phyloP scores from a whole-genome alignment of 2,113 vertebrate genomes.

The Otus sunia region DNA sequence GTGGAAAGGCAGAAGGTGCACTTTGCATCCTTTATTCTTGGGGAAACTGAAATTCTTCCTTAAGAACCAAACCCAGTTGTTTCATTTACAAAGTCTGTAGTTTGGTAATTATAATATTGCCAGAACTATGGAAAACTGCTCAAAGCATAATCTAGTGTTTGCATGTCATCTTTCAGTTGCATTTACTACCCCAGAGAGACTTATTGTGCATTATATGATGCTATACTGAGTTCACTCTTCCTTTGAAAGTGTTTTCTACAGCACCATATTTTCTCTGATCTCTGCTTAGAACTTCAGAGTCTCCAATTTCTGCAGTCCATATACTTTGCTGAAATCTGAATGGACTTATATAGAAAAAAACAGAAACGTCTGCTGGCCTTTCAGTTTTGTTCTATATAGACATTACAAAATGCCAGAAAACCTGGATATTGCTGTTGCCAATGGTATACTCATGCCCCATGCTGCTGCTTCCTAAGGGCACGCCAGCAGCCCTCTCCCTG shows the following conservation, averaged over 20 bases:
- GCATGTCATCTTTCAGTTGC: not conserved
- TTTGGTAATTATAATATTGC: not conserved
- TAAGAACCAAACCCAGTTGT: not conserved
- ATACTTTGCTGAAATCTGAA: not conserved
- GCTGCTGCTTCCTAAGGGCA: not conserved
- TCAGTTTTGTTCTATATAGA: not conserved
- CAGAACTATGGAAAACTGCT: not conserved
- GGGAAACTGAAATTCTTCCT: not conserved
- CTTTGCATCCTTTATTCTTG: not conserved
- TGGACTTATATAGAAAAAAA: not conserved
- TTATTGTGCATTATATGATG: not conserved
- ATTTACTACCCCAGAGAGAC: not conserved
- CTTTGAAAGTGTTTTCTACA: not conserved
- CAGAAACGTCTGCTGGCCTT: not conserved
- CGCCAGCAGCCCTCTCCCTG: not conserved
- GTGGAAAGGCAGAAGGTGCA: not conserved
- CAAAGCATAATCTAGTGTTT: not conserved
- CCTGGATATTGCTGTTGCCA: rapidly evolving
- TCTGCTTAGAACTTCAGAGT: not conserved
- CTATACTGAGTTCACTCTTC: not conserved
- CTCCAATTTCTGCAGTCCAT: not conserved
- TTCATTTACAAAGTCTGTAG: not conserved
- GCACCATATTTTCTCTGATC: rapidly evolving
- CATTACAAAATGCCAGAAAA: not conserved
- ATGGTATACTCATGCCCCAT: rapidly evolving